These are phyloP conservation scores for Nephrotoma guestfalica DNA, from an alignment of 2,888 invertebrate species.

Conservation along the genomic window DNA sequence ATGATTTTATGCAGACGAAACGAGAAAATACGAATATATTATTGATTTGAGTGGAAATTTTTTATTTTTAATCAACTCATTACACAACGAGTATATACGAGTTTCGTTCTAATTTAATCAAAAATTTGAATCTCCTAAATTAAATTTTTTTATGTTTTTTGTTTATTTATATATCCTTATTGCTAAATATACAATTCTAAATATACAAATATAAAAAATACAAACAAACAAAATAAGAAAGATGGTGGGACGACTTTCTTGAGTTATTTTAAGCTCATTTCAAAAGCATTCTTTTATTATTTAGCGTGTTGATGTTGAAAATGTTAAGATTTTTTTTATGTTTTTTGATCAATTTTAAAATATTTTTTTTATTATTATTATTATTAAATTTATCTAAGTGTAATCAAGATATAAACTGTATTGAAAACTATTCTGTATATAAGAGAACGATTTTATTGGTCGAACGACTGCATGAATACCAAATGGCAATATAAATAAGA, in stretches of 20 bases:
- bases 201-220: background rate
- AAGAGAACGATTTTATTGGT: background rate
- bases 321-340: background rate
- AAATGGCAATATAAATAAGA: background rate
- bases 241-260: background rate
- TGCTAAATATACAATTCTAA: background rate
- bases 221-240: background rate
- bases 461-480: background rate
- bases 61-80: background rate
- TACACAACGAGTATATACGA: background rate
- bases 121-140: background rate
- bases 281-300: background rate
- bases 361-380: background rate
- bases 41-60: too few relatives aligned
- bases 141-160: background rate
- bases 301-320: background rate
- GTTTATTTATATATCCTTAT: background rate
- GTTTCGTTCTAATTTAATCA: background rate
- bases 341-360: background rate
- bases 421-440: background rate
- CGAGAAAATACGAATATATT: background rate
- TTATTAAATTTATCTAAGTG: background rate
- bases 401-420: background rate
- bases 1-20: background rate
- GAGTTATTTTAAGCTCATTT: background rate